Evolutionary conservation across 1,140 invertebrate genomes (phyloP), one percentile per base, ranked within the genome.

Genomic region (Aphidius gifuensis): DNA sequence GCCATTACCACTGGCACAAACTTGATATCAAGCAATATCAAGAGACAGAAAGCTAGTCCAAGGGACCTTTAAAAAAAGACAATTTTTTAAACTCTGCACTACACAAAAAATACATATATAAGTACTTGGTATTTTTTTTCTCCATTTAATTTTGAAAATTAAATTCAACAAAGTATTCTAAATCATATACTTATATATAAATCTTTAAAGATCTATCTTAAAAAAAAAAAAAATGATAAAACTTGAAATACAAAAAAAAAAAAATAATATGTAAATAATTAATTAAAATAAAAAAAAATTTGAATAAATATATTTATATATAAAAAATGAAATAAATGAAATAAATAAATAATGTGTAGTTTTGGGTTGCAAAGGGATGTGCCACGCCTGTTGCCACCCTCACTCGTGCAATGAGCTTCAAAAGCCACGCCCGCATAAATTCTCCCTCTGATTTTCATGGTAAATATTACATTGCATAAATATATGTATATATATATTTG

Each of bases 1-100:
- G 70, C 76, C 77, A 79, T 79, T 79, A 79, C 77, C 73, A 77
- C 76, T 79, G 76, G 23, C 77, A 76, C 69, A 77, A 75, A 79
- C 73, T 69, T 68, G 66, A 53, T 23, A 50, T 49, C 43, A 47
- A 57, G 45, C 9, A 62, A 11, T 53, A 47, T n/a, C 5, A 42
- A 51, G 54, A 23, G 45, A 50, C 46, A 62, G 45, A 61, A 32
- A 53, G 9, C 45, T 8, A 39, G 42, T 50, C 32, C 39, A 55
- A 45, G 39, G 43, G n/a, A 11, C 51, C 51, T 53, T 43, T 50
- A 11, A 16, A n/a, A n/a, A 9, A 47, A 45, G 40, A 57, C 48
- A 56, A 32, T 49, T 49, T 21, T 9, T 45, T 2, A 45, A 45
- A 32, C 23, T 32, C 23, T 16, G 16, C 16, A 16, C 23, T 32